Conservation (phyloP, 2,888 invertebrate species). For the Torymus auratus region DNA sequence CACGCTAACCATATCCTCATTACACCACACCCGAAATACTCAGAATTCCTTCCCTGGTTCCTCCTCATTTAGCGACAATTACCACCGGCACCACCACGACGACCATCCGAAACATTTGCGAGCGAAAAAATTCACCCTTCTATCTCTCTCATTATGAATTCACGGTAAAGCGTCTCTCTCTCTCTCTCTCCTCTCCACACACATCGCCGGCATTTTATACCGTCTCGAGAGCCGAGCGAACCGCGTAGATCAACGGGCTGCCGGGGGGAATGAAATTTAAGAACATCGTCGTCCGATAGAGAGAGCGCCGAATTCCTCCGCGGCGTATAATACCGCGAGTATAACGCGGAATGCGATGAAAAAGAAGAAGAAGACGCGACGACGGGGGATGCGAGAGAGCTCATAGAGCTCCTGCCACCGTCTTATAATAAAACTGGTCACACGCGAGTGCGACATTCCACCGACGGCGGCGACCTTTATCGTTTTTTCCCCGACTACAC, state of each 20-base stretch:
- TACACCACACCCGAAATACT: too few relatives aligned
- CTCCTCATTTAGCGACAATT: too few relatives aligned
- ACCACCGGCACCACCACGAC: too few relatives aligned
- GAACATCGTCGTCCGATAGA: constrained; percentile 24
- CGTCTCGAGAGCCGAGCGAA: constrained; percentile 17
- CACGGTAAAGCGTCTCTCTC: constrained; percentile 13
- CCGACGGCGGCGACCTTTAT: constrained; percentile 15
- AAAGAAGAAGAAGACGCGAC: constrained; percentile 19
- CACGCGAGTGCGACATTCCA: constrained; percentile 27
- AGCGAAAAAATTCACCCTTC: constrained; percentile 48
- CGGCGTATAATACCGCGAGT: constrained; percentile 41
- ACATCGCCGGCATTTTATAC: constrained; percentile 34
- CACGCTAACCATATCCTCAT: too few relatives aligned
- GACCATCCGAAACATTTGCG: too few relatives aligned
- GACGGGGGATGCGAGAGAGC: background rate
- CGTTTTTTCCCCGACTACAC: background rate
- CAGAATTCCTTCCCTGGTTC: too few relatives aligned
- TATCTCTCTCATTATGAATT: constrained; percentile 48
- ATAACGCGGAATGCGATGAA: constrained; percentile 44
- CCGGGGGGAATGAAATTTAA: constrained; percentile 58
- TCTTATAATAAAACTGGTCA: constrained; percentile 51
- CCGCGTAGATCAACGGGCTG: constrained; percentile 41
- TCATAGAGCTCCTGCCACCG: background rate
- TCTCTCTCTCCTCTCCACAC: background rate
- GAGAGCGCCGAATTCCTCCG: constrained; percentile 36